Base-by-base conservation (phyloP, 2,113 vertebrate species). In the Myrmecophaga tridactyla region DNA sequence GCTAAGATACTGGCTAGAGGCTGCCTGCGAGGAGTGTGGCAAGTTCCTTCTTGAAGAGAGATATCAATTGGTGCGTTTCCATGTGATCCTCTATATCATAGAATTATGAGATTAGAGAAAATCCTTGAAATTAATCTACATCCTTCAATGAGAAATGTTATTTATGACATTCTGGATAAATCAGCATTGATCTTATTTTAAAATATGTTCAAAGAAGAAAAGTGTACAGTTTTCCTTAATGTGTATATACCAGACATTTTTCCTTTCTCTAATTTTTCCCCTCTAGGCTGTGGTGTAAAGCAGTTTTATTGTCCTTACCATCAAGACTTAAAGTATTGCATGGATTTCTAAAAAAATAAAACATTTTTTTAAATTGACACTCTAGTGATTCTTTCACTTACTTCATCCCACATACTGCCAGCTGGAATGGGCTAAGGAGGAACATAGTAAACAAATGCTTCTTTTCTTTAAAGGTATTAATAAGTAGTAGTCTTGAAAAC, bases 401-500 rank as follows among this genome's bases (percentile, higher is more conserved):
- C 36, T 39, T 86, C 23, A 78, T 76, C 62, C 41, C 69, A 63
- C 12, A 12, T 20, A 41, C 15, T 70, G 60, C 48, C 56, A 48
- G 29, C 36, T 83, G 70, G n/a, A 60, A 67, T 36, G 63, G 9
- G 25, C 11, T 86, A 29, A 53, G 17, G 36, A 88, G 48, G 51
- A 70, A 69, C 23, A 23, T n/a, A 51, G 56, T 43, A 90, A 83
- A 27, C 65, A 73, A 70, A 39, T 62, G 3, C 46, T 80, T 77
- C n/a, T 94, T 89, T 31, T 72, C 36, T 94, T 46, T 88, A 21
- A 73, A 72, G 73, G n/a, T 87, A 9, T 82, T 82, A 70, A 29
- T 85, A 82, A 90, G 39, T 75, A 81, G 65, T 84, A 70, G 58
- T 83, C 69, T 76, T 69, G 85, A 89, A 93, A 91, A 69, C 53